phyloP scores from a whole-genome alignment of 2,888 invertebrate species.

The Schizotus pectinicornis region DNA sequence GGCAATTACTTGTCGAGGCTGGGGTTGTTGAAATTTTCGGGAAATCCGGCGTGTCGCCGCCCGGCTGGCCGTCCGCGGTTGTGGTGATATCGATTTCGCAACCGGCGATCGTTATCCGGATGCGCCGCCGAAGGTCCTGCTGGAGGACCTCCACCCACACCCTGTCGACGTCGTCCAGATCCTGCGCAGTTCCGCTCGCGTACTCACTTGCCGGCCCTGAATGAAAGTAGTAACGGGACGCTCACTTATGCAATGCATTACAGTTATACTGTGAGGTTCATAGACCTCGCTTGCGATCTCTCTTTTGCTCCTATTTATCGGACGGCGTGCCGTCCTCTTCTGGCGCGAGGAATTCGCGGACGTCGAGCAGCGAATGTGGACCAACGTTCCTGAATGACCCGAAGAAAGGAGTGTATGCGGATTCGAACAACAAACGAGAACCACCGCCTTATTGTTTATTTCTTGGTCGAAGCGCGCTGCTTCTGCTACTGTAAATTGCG shows the following conservation, averaged over 20 bases:
- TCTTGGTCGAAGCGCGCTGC: conserved; percentile 9
- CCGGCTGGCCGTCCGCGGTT: no score
- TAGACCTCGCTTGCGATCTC: conserved; percentile 37
- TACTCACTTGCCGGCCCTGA: conserved; percentile 43
- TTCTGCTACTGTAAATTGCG: conserved; percentile 19
- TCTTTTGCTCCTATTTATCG: conserved; percentile 16
- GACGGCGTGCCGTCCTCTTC: conserved; percentile 9
- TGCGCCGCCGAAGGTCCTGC: no score
- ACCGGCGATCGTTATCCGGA: no score
- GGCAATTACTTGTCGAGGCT: neutral
- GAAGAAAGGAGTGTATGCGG: conserved; percentile 53
- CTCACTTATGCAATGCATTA: conserved; percentile 51
- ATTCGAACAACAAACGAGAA: conserved; percentile 36
- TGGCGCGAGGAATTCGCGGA: conserved; percentile 23
- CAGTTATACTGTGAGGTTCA: conserved; percentile 47
- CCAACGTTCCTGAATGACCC: conserved; percentile 50
- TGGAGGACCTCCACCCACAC: no score
- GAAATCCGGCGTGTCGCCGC: no score
- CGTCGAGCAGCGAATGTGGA: conserved; percentile 45
- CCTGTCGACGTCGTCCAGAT: neutral
- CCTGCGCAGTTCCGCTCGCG: conserved; percentile 15
- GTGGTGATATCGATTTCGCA: no score
- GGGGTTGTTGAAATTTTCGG: neutral
- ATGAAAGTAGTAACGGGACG: conserved; percentile 49
- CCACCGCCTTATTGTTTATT: conserved; percentile 23